These are phyloP conservation scores for Chrysoperla carnea DNA, from an alignment of 1,140 invertebrate genomes.

Conservation along the genomic window DNA sequence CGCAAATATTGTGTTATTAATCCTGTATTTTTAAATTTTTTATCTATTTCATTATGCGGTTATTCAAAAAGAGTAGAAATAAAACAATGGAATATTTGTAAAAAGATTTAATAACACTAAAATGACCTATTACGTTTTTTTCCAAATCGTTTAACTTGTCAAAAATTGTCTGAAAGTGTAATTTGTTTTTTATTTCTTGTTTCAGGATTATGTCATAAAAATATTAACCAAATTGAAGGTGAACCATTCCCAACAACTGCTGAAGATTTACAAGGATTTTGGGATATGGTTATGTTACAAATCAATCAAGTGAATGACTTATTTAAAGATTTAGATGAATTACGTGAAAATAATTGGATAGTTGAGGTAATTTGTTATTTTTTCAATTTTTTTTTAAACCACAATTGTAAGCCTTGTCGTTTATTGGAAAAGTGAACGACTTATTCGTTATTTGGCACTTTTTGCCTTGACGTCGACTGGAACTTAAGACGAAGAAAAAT, in stretches of 20 bases:
- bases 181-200: not conserved
- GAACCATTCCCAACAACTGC: conserved; percentile 75
- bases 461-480: conserved; percentile 1
- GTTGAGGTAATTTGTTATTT: conserved; percentile 24
- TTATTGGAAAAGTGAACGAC: conserved; percentile 12
- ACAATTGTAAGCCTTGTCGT: not conserved
- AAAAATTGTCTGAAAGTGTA: no score
- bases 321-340: conserved; percentile 54
- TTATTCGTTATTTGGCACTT: conserved; percentile 2
- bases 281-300: conserved; percentile 92
- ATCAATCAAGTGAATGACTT: conserved; percentile 62
- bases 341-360: conserved; percentile 56
- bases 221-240: conserved; percentile 44
- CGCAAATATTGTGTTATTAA: no score
- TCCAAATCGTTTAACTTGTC: no score
- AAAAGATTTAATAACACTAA: no score
- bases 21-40: no score
- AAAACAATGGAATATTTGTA: no score
- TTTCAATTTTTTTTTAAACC: not conserved
- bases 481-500: no score
- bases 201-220: conserved; percentile 35
- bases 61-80: no score
- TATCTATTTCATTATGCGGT: no score
- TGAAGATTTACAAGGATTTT: conserved; percentile 85
- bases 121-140: no score